Evolutionary conservation across 2,888 invertebrate genomes (phyloP).

Genomic region (Acrobasis repandana): DNA sequence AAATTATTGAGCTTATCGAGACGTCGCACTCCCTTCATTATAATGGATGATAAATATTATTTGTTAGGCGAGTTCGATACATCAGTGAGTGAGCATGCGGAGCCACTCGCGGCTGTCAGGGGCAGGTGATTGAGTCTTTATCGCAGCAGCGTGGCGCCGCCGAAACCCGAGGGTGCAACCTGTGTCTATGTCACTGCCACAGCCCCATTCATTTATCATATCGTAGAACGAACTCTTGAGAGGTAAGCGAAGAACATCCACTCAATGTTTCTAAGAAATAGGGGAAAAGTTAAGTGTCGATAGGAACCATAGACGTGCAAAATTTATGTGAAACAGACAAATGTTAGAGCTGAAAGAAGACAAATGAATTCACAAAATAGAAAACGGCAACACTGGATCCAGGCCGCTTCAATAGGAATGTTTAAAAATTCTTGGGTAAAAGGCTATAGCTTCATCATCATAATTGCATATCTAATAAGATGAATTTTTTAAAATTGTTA

Average conservation of each 20-base stretch:
- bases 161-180: slow-evolving; percentile 57
- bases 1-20: slow-evolving; percentile 46
- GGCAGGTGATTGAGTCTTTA: slow-evolving; percentile 72
- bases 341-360: slow-evolving; percentile 21
- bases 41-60: slow-evolving; percentile 56
- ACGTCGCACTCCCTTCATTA: slow-evolving; percentile 50
- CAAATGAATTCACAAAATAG: background rate
- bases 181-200: slow-evolving; percentile 56
- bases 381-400: too few relatives aligned
- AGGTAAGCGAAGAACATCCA: slow-evolving; percentile 38
- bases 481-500: too few relatives aligned
- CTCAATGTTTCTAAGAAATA: slow-evolving; percentile 35
- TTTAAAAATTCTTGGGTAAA: too few relatives aligned
- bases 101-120: slow-evolving; percentile 55
- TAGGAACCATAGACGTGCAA: slow-evolving; percentile 22
- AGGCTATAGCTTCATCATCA: too few relatives aligned
- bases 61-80: slow-evolving; percentile 50
- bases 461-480: too few relatives aligned
- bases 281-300: slow-evolving; percentile 35
- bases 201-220: slow-evolving; percentile 62
- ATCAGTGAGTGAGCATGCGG: slow-evolving; percentile 35
- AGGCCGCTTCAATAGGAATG: too few relatives aligned
- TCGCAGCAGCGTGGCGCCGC: slow-evolving; percentile 46
- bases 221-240: slow-evolving; percentile 49
- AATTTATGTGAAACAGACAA: slow-evolving; percentile 18